These are phyloP conservation scores for Cantharis rustica DNA, from an alignment of 2,888 invertebrate species.

Conservation along the genomic window DNA sequence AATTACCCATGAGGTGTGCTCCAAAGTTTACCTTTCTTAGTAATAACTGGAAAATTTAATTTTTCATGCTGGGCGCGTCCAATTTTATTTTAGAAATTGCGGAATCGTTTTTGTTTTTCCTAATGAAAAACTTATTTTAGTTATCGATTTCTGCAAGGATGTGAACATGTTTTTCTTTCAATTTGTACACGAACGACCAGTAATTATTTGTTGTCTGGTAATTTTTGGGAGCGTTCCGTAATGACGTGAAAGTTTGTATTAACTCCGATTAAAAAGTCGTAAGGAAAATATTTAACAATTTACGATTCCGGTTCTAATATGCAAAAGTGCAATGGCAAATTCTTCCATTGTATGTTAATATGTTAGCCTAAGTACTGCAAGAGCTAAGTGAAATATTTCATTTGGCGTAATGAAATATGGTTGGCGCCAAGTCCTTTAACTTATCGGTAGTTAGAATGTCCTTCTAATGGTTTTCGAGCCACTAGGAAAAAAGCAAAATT, in stretches of 20 bases:
- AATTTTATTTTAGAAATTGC: neutral
- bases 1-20: neutral
- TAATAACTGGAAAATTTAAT: neutral
- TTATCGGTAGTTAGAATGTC: slow-evolving; percentile 15
- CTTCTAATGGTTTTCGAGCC: slow-evolving; percentile 4
- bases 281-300: neutral
- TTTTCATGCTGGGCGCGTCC: neutral
- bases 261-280: neutral
- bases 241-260: neutral
- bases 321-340: neutral
- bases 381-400: slow-evolving; percentile 2
- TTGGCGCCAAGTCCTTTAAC: slow-evolving; percentile 16
- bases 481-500: neutral
- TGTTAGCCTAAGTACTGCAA: neutral
- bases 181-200: too few species aligned
- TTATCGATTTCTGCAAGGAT: too few species aligned
- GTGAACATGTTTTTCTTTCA: too few species aligned
- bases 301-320: neutral
- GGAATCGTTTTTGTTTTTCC: neutral
- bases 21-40: neutral
- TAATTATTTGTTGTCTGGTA: neutral
- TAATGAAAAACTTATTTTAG: too few species aligned
- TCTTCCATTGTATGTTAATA: neutral
- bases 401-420: slow-evolving; percentile 9
- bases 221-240: neutral